Base-by-base conservation (phyloP, 2,888 invertebrate species). In the Brenthis daphne region DNA sequence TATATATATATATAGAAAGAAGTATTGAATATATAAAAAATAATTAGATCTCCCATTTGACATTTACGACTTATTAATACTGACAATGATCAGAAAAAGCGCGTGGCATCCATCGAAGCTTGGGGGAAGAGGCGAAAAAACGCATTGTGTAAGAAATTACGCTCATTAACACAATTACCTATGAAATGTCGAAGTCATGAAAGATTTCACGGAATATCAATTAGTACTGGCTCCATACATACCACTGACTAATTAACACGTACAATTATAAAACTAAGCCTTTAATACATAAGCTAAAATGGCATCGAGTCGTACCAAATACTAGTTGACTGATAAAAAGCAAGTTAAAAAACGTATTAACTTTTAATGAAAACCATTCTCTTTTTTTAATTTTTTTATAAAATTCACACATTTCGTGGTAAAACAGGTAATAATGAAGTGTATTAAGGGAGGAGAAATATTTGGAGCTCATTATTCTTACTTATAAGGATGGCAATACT, bases 201-300 rank as follows among this genome's bases (percentile, higher is more conserved):
- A 51, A 57, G 47, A 63, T 67, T 67, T 57, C 67, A 47, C 6
- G 51, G 60, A 70, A 65, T 57, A 69, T 47, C 61, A 57, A 69
- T 63, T 65, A 65, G 2, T 33, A 57, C 50, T 66, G 33, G n/a
- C 14, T 43, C 13, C 13, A 67, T 60, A 50, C 60, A 56, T 67
- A 16, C 69, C 29, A 57, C 20, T 16, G n/a, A 14, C 37, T 65
- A 67, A 70, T 70, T 70, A 65, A 61, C 53, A 65, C 53, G 6
- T 16, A 20, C 20, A 58, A 65, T 65, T 64, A 63, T 33, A 51
- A 50, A n/a, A 51, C 29, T 61, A 51, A 20, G 61, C 20, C 16
- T 37, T 51, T 53, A 37, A 16, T 6, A 16, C 16, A 3, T 8
- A 16, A 63, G 33, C 24, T 48, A n/a, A 53, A 61, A 53, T 53